Conservation (phyloP, 2,888 invertebrate species). For the Sinopyrophorus schimmeli region DNA sequence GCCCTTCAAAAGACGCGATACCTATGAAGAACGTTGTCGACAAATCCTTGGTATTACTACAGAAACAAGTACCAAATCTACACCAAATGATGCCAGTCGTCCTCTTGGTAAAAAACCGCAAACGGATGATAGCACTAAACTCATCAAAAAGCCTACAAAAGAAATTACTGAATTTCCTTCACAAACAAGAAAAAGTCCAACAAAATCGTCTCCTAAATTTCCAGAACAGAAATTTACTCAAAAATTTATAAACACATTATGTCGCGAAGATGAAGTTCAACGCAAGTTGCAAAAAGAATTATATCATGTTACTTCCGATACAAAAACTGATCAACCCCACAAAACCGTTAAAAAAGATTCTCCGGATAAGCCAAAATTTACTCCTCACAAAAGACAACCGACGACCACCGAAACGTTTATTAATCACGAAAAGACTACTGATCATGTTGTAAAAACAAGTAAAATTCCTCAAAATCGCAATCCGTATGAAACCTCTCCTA, state of each 20-base stretch:
- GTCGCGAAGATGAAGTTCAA: constrained; percentile 15
- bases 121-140: background rate
- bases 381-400: background rate
- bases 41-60: constrained; percentile 68
- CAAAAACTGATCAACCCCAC: constrained; percentile 12
- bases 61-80: constrained; percentile 3
- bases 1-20: constrained; percentile 65
- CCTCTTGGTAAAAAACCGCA: background rate
- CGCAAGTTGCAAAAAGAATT: background rate
- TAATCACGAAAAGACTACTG: constrained; percentile 35
- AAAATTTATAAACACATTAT: constrained; percentile 10
- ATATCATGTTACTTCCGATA: background rate
- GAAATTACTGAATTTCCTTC: constrained; percentile 24
- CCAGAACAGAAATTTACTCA: constrained; percentile 2
- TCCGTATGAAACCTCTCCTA: too few species aligned
- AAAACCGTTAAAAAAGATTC: constrained; percentile 45
- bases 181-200: constrained; percentile 12
- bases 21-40: constrained; percentile 73
- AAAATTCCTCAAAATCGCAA: too few species aligned
- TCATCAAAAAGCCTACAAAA: too few species aligned
- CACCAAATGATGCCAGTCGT: constrained; percentile 1
- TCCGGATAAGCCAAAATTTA: constrained; percentile 24
- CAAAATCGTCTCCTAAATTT: background rate
- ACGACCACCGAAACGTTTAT: constrained; percentile 28
- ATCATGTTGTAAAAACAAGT: too few species aligned